A percentile compares a stretch with the other conserved stretches of the same genome.
Conservation (phyloP, 2,797 vertebrate species). For the Knipowitschia caucasica region DNA sequence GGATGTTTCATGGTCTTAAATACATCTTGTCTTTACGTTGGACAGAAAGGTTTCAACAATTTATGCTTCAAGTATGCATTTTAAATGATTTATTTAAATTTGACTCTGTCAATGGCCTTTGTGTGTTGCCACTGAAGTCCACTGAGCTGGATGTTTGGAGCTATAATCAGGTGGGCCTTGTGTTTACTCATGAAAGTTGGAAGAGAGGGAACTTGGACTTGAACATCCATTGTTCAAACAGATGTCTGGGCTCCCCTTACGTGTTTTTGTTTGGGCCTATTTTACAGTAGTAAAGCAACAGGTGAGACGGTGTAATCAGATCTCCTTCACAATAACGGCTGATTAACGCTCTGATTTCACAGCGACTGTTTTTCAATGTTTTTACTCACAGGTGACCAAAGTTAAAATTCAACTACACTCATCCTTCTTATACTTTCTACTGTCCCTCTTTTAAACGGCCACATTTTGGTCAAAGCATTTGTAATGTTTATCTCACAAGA, state of each 20-base stretch:
- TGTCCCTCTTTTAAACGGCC: too few species aligned
- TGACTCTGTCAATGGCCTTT: background rate
- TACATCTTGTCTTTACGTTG: too few species aligned
- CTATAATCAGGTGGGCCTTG: constrained; percentile 14
- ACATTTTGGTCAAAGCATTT: too few species aligned
- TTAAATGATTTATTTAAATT: too few species aligned
- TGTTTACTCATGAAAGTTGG: constrained; percentile 9
- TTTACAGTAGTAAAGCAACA: background rate
- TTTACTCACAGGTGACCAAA: background rate
- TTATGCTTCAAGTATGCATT: too few species aligned
- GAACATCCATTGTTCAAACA: constrained; percentile 21
- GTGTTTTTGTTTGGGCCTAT: constrained; percentile 17
- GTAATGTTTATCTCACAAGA: too few species aligned
- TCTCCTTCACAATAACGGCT: constrained; percentile 4
- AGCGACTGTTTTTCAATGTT: background rate
- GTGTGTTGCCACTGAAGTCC: background rate
- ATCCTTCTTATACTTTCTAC: too few species aligned
- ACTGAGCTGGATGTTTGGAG: background rate
- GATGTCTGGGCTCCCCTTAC: constrained; percentile 48
- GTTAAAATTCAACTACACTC: too few species aligned
- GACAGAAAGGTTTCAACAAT: too few species aligned
- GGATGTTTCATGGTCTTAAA: too few species aligned
- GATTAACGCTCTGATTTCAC: background rate
- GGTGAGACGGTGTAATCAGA: constrained; percentile 52
- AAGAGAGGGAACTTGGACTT: constrained; percentile 5